Conservation (phyloP, 2,888 invertebrate genomes). For the Drosophila conformis region DNA sequence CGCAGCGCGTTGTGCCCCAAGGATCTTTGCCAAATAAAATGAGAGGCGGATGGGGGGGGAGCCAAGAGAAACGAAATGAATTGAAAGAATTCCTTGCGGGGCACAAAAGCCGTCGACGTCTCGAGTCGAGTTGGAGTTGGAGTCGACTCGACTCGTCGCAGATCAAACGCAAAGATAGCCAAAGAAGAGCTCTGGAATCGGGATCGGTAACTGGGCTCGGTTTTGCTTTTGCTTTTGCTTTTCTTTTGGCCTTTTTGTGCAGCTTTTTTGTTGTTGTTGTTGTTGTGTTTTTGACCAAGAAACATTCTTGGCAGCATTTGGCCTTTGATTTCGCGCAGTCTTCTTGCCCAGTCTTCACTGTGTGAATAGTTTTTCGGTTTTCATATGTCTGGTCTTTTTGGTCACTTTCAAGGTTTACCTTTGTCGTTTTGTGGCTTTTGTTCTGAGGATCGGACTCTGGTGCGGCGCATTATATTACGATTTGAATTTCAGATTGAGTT, state of each 20-base stretch:
- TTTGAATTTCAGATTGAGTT: conserved; percentile 81
- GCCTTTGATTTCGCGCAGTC: conserved; percentile 54
- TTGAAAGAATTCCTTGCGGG: conserved; percentile 78
- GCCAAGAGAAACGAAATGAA: conserved; percentile 60
- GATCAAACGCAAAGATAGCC: conserved; percentile 72
- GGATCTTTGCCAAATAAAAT: conserved; percentile 69
- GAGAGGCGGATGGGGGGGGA: conserved; percentile 2
- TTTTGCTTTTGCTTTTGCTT: conserved; percentile 26
- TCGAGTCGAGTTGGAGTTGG: conserved; percentile 3
- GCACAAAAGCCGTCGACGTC: conserved; percentile 67
- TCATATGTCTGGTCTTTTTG: conserved; percentile 19
- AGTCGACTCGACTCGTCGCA: conserved; percentile 40
- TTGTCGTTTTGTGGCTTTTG: conserved; percentile 63
- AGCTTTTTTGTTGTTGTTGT: conserved; percentile 3
- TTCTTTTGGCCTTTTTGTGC: neutral
- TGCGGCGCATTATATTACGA: conserved; percentile 69
- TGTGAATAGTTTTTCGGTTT: conserved; percentile 65
- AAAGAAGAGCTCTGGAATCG: conserved; percentile 25
- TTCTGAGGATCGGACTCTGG: conserved; percentile 35
- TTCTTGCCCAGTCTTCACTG: conserved; percentile 36
- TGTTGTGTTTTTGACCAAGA: conserved; percentile 42
- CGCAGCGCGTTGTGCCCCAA: conserved; percentile 75
- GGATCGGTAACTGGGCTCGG: conserved; percentile 11
- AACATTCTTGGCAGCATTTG: conserved; percentile 54
- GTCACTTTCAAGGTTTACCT: conserved; percentile 60